These are phyloP conservation scores for Pomacea canaliculata DNA, from an alignment of 2,888 invertebrate genomes.

Conservation along the genomic window DNA sequence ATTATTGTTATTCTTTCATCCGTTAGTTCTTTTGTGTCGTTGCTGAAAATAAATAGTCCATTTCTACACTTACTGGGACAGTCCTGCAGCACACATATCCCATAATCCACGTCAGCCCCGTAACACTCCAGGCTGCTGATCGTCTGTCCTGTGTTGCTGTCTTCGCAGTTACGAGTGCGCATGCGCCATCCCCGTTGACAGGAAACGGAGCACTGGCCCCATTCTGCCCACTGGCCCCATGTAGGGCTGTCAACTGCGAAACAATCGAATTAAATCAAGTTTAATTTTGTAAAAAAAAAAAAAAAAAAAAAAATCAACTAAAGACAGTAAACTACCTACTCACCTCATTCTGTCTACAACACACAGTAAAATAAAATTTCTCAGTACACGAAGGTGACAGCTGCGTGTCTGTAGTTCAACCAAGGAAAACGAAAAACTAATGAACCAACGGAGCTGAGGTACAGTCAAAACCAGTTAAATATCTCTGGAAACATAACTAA, in stretches of 20 bases:
- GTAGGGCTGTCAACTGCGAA: slow-evolving; percentile 42
- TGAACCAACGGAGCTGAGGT: too few relatives aligned
- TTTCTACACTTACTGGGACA: slow-evolving; percentile 53
- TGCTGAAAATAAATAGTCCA: too few relatives aligned
- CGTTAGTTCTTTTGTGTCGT: too few relatives aligned
- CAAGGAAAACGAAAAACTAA: too few relatives aligned
- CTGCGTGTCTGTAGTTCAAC: too few relatives aligned
- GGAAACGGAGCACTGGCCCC: slow-evolving; percentile 55
- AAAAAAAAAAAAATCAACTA: background rate
- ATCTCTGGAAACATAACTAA: too few relatives aligned
- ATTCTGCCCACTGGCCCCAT: slow-evolving; percentile 55
- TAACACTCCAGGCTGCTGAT: slow-evolving; percentile 47
- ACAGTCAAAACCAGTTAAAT: too few relatives aligned
- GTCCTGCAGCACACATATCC: slow-evolving; percentile 41
- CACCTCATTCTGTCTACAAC: background rate
- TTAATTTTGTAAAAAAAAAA: background rate
- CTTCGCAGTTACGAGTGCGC: slow-evolving; percentile 46
- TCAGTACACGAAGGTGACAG: too few relatives aligned
- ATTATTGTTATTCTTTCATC: too few relatives aligned
- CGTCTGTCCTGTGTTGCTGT: slow-evolving; percentile 36
- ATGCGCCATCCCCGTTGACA: slow-evolving; percentile 53
- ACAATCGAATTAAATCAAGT: background rate
- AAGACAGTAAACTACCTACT: background rate
- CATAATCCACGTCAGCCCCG: slow-evolving; percentile 51
- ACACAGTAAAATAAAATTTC: background rate